These are phyloP conservation scores for Sigmodon hispidus DNA, from an alignment of 2,113 vertebrate species.

Conservation along the genomic window DNA sequence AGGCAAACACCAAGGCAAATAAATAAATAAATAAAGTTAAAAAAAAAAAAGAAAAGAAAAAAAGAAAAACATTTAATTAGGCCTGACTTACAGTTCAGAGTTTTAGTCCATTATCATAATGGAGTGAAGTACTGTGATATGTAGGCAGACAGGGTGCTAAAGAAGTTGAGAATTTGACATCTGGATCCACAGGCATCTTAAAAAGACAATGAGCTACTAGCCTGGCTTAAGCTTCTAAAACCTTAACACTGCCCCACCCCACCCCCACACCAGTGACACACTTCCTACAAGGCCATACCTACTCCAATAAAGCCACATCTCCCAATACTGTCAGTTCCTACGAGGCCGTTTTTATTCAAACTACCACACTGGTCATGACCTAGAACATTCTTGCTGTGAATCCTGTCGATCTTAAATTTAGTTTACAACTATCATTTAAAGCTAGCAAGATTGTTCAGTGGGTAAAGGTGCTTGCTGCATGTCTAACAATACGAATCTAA, in stretches of 20 bases:
- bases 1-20: no score
- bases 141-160: background rate
- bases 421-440: background rate
- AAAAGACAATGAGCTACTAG: background rate
- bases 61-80: background rate
- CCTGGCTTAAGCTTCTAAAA: background rate
- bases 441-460: background rate
- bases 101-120: background rate
- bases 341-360: background rate
- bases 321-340: background rate
- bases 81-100: background rate
- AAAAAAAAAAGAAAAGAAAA: no score
- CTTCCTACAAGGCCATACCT: background rate
- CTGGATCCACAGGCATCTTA: background rate
- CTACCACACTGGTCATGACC: background rate
- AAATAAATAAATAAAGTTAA: no score
- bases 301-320: background rate
- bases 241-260: background rate
- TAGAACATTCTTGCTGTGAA: conserved; percentile 11
- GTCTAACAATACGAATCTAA: no score
- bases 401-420: background rate
- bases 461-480: background rate
- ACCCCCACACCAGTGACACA: no score
- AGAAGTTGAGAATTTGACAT: background rate
- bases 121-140: background rate